Evolutionary conservation across 2,113 vertebrate genomes (phyloP), one percentile per base, ranked within the genome.

Genomic region (Albula goreensis): DNA sequence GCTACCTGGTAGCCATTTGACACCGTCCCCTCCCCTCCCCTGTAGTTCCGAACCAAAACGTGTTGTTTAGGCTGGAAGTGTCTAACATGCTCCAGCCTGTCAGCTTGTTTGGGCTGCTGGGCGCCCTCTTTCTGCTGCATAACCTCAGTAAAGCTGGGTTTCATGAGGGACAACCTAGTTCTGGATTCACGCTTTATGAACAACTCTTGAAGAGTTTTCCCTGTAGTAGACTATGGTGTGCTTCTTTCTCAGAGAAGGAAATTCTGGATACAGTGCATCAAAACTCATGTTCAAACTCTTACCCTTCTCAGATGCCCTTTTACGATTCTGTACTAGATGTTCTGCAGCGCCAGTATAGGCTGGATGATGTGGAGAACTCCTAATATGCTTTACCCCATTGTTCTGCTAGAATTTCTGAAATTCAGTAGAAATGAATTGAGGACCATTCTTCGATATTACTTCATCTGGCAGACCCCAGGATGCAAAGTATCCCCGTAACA

Each of bases 121-220:
- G 25, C 7, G 12, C 49, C 25, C 85, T 82, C 80, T 49, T 56
- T 86, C 63, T 86, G 50, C 4, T 48, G 80, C 63, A 86, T 57
- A 12, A 0, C 0, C 9, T 77, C 63, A 13, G 80, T 50, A 77
- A 84, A 83, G 4, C 41, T 87, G 5, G 52, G 86, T 83, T 83
- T 80, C 0, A 9, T 50, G 0, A 83, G n/a, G 3, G 22, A 79
- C 41, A 83, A 11, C 22, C 49, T 50, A 5, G 66, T 87, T 41
- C 22, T 83, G 15, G 86, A 79, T 25, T 51, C 81, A 83, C 78
- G 41, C 87, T 78, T 82, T 74, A 88, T 66, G 82, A 83, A 80
- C 84, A 91, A 88, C 13, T 87, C 41, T 19, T 41, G 70, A 53
- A n/a, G 84, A 25, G 84, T 85, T 79, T 85, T 85, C n/a, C 25